These are phyloP conservation scores for Cebuella pygmaea DNA, from an alignment of 2,797 vertebrate genomes.

Conservation along the genomic window DNA sequence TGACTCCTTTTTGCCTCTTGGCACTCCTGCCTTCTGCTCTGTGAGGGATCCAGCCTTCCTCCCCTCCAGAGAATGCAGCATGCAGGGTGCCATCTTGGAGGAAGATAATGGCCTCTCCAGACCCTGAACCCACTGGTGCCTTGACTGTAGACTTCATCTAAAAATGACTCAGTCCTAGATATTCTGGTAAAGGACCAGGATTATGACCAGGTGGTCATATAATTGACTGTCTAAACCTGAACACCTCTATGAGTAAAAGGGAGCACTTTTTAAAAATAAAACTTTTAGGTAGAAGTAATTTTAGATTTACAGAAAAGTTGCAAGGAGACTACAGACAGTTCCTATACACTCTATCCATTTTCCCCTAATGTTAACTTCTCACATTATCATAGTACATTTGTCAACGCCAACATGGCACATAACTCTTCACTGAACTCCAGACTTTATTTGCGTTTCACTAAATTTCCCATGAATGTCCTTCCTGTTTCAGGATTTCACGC, in stretches of 20 bases:
- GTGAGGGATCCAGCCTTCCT: neutral
- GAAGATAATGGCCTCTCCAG: neutral
- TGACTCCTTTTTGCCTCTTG: neutral
- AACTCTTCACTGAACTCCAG: neutral
- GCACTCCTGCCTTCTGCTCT: neutral
- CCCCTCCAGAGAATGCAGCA: neutral
- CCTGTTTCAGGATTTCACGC: neutral
- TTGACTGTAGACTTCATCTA: neutral
- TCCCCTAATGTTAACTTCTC: neutral
- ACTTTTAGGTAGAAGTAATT: neutral
- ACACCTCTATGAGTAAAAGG: neutral
- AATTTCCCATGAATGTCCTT: neutral
- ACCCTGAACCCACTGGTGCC: neutral
- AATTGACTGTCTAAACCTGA: neutral
- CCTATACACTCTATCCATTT: neutral
- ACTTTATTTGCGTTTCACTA: neutral
- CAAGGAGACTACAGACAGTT: neutral
- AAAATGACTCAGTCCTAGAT: neutral
- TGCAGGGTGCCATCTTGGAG: neutral
- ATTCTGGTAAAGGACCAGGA: neutral
- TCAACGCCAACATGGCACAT: neutral
- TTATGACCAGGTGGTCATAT: neutral
- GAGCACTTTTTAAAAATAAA: neutral
- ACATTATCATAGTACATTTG: neutral
- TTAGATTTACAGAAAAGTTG: neutral